A percentile compares a stretch with the other conserved stretches of the same genome.
phyloP scores from a whole-genome alignment of 2,888 invertebrate species.

The Caenorhabditis sp. region DNA sequence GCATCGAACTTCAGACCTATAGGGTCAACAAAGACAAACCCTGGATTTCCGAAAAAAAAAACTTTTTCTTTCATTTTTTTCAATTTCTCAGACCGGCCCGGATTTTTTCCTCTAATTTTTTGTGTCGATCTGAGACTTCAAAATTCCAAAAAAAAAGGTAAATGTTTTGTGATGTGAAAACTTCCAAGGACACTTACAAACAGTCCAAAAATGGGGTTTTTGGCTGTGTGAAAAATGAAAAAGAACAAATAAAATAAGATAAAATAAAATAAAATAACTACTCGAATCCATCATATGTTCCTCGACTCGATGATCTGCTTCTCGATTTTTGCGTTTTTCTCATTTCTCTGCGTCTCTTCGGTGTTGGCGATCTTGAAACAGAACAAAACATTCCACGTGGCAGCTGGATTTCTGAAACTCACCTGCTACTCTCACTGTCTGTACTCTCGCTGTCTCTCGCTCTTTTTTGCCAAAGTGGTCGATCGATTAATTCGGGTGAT shows the following conservation, averaged over 20 bases:
- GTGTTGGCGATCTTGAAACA: not conserved
- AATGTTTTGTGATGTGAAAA: too few relatives aligned
- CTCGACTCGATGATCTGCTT: conserved; percentile 30
- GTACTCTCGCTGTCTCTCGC: not conserved
- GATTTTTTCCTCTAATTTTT: too few relatives aligned
- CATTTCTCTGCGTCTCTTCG: not conserved
- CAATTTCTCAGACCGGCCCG: too few relatives aligned
- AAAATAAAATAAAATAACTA: conserved; percentile 11
- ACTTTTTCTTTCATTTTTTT: too few relatives aligned
- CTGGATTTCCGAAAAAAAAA: too few relatives aligned
- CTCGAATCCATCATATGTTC: conserved; percentile 40
- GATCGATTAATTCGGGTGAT: not conserved
- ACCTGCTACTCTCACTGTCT: not conserved
- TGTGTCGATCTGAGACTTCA: too few relatives aligned
- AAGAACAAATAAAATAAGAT: conserved; percentile 1
- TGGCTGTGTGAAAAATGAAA: not conserved
- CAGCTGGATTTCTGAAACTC: not conserved
- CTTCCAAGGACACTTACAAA: too few relatives aligned
- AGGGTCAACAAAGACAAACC: too few relatives aligned
- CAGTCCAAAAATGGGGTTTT: too few relatives aligned
- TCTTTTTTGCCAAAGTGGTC: not conserved
- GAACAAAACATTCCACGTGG: too few relatives aligned
- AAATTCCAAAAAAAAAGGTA: too few relatives aligned
- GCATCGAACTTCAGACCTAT: too few relatives aligned
- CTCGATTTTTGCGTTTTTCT: conserved; percentile 9